Percentiles rank a stretch among this genome's conserved stretches.
phyloP scores from a whole-genome alignment of 2,888 invertebrate species.

The Serrognathus titanus region DNA sequence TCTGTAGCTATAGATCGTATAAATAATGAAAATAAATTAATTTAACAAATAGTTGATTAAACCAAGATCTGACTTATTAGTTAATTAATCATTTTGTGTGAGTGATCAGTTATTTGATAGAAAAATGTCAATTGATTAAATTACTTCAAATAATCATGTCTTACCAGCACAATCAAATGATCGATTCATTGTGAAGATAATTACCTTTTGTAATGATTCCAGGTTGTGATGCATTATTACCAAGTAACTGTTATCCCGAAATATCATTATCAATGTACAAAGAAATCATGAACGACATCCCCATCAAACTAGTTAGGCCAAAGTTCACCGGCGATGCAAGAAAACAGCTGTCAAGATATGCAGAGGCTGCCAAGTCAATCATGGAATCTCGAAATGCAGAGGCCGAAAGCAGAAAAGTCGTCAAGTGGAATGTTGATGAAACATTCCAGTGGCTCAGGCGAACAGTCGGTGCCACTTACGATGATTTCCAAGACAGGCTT shows the following conservation, averaged over 20 bases:
- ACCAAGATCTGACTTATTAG: no score
- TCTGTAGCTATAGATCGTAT: no score
- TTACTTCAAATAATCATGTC: no score
- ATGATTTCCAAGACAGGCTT: constrained; percentile 86
- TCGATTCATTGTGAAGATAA: no score
- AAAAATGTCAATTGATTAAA: no score
- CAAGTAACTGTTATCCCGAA: constrained; percentile 88
- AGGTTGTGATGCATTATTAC: constrained; percentile 87
- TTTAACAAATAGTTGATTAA: no score
- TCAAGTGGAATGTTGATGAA: constrained; percentile 98
- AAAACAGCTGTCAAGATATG: constrained; percentile 81
- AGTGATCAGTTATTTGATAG: no score
- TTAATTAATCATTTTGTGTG: no score
- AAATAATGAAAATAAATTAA: no score
- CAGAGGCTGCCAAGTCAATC: constrained; percentile 95
- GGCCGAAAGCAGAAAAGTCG: constrained; percentile 91
- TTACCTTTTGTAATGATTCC: constrained; percentile 39
- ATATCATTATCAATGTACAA: constrained; percentile 93
- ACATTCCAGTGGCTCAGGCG: constrained; percentile 93
- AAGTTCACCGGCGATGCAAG: constrained; percentile 94
- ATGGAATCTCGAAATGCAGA: constrained; percentile 92
- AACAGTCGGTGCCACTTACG: constrained; percentile 90
- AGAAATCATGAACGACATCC: constrained; percentile 98
- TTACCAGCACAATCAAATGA: no score
- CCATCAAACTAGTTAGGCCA: constrained; percentile 87